Base-by-base conservation (phyloP, 2,797 vertebrate genomes). In the Notolepis coatsorum region DNA sequence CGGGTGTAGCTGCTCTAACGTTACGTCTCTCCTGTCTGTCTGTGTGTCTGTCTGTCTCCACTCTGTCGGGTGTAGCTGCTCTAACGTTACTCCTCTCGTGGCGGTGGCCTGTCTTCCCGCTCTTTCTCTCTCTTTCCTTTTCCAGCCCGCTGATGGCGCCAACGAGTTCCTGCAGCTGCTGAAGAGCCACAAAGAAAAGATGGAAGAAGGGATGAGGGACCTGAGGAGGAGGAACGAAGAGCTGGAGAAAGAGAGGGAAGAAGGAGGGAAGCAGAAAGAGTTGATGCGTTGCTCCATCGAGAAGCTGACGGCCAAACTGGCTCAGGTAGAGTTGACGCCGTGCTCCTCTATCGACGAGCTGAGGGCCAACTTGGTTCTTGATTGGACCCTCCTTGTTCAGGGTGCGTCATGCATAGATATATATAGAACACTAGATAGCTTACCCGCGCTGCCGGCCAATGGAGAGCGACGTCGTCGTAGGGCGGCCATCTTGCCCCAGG, bases 131-230 rank as follows among this genome's bases (percentile, higher is more conserved):
- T 0, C 28, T 10, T 63, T 13, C 3, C 57, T 10, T 45, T 49
- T 2, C 4, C 79, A 93, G 92, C 90, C 90, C 1, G 70, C 70
- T 7, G 92, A 90, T 53, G 89, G 88, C 21, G 77, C 81, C 2
- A 94, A 90, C 1, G 89, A 92, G 3, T 87, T 90, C 71, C 87
- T 92, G 15, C 91, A 88, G 76, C 43, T 91, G 59, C 81, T 92
- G 42, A 93, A 93, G 72, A 88, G 76, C 77, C 90, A 91, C 68
- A 93, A 92, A 67, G 92, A 93, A 13, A 90, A 90, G 48, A 55
- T 92, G 54, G 93, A 94, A 55, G 90, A 91, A 71, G 86, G 78
- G 1, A 87, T 93, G 85, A 84, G 50, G 39, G 89, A 87, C 1
- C 58, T 94, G 48, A 90, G 75, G 72, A 88, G 46, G 54, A 91